Evolutionary conservation across 1,140 invertebrate species (phyloP), one percentile per base, ranked within the genome.

Genomic region (Xylocopa sonorina): DNA sequence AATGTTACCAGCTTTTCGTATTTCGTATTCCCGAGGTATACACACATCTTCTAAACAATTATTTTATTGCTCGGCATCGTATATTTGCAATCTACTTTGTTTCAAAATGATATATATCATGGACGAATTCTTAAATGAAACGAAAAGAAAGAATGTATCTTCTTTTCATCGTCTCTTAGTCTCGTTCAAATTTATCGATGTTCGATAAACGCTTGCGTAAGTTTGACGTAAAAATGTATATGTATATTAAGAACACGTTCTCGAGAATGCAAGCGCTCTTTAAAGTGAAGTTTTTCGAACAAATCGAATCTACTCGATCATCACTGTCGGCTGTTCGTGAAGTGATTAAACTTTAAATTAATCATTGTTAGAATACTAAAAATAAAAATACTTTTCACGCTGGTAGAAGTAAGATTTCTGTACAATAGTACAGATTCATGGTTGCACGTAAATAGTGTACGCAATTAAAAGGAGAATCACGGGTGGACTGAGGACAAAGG

Each of bases 401-500:
- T n/a, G n/a, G n/a, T n/a, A n/a, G n/a, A n/a, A n/a, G n/a, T n/a
- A n/a, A n/a, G n/a, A n/a, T n/a, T n/a, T n/a, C n/a, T n/a, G n/a
- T n/a, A n/a, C n/a, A n/a, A n/a, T n/a, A n/a, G n/a, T n/a, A n/a
- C n/a, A n/a, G 67, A 82, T 67, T 53, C 51, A 32, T 51, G 64
- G 55, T 43, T 43, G n/a, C n/a, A 18, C 29, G 50, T n/a, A 50
- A 74, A 46, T 62, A 67, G 71, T 64, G 57, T 7, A 50, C 16
- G 29, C 5, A 14, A 51, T 75, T 29, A 67, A 58, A 66, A 58
- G 64, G 43, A 18, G 46, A 55, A 58, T 38, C 50, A 66, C 29
- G 48, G 62, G 67, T 46, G 32, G 34, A 86, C 66, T 81, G 81
- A 74, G 57, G 66, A 57, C 29, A 57, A 58, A 55, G 55, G 32